Evolutionary conservation across 2,888 invertebrate species (phyloP).

Genomic region (Ophion slaviceki): DNA sequence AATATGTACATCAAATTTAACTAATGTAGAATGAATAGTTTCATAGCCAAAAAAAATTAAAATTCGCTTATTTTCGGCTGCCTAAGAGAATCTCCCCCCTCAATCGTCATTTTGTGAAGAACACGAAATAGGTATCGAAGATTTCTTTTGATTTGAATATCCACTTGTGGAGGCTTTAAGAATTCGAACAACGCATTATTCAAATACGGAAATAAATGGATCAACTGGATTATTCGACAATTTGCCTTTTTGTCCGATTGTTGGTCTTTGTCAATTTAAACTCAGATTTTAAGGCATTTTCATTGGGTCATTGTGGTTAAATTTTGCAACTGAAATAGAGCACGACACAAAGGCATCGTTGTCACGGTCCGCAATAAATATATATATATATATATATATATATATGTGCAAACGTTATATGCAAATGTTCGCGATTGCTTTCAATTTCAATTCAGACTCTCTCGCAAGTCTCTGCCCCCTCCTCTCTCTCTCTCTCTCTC

Average conservation of each 20-base stretch:
- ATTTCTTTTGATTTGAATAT: neutral
- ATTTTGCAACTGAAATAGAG: constrained; percentile 29
- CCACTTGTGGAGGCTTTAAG: no score
- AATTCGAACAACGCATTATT: no score
- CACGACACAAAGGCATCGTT: constrained; percentile 50
- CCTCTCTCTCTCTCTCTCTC: constrained; percentile 4
- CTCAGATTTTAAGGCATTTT: constrained; percentile 25
- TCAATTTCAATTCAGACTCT: constrained; percentile 62
- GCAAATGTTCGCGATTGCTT: constrained; percentile 54
- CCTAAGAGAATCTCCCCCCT: no score
- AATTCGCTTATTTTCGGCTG: no score
- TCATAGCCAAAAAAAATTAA: no score
- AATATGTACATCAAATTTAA: no score
- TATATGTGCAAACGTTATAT: constrained; percentile 24
- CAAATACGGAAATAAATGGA: no score
- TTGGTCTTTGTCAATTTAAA: constrained; percentile 4
- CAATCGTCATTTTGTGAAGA: no score
- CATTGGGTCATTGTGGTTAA: constrained; percentile 36
- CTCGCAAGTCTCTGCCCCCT: constrained; percentile 29
- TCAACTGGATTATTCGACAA: neutral
- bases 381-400: neutral
- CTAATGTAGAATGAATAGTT: no score
- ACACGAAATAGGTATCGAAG: neutral
- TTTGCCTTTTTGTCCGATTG: neutral
- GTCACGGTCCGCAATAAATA: constrained; percentile 3